These are phyloP conservation scores for Nannoperca obscura DNA, from an alignment of 2,797 vertebrate species.

Conservation along the genomic window DNA sequence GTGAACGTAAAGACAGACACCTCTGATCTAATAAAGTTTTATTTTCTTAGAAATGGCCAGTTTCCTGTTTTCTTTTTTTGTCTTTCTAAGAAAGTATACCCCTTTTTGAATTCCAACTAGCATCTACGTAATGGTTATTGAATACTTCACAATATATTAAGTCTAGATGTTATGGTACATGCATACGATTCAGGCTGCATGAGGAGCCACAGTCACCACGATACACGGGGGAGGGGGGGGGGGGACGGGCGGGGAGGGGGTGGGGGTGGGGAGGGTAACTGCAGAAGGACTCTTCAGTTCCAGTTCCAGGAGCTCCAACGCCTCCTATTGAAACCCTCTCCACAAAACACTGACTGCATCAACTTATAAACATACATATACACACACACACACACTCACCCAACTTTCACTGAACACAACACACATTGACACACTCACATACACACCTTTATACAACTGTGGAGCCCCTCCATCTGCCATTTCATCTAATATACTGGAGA, in stretches of 20 bases:
- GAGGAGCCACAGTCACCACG: constrained; percentile 99
- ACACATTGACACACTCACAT: constrained; percentile 66
- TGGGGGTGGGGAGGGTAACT: constrained; percentile 74
- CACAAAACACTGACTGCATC: constrained; percentile 82
- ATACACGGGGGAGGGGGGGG: constrained; percentile 86
- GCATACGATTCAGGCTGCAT: constrained; percentile 99
- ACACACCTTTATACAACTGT: constrained; percentile 79
- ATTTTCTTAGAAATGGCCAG: constrained; percentile 99
- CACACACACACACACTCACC: constrained; percentile 58
- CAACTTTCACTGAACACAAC: constrained; percentile 73
- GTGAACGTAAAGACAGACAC: constrained; percentile 64
- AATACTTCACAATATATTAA: constrained; percentile 99
- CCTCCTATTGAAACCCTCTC: constrained; percentile 79
- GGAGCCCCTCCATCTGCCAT: constrained; percentile 78
- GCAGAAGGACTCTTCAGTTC: constrained; percentile 89
- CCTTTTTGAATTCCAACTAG: constrained; percentile 99
- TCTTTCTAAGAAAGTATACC: constrained; percentile 99
- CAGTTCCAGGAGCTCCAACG: constrained; percentile 73
- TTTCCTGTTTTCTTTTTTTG: constrained; percentile 91
- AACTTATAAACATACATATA: constrained; percentile 76
- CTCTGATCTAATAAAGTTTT: constrained; percentile 99
- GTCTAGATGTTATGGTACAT: constrained; percentile 99
- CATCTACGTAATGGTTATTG: constrained; percentile 99
- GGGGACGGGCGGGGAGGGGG: not conserved
- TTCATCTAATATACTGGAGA: constrained; percentile 87